Percentiles rank a stretch among this genome's conserved stretches.
These are phyloP conservation scores for Aethes cnicana DNA, from an alignment of 2,888 invertebrate species.

Conservation along the genomic window DNA sequence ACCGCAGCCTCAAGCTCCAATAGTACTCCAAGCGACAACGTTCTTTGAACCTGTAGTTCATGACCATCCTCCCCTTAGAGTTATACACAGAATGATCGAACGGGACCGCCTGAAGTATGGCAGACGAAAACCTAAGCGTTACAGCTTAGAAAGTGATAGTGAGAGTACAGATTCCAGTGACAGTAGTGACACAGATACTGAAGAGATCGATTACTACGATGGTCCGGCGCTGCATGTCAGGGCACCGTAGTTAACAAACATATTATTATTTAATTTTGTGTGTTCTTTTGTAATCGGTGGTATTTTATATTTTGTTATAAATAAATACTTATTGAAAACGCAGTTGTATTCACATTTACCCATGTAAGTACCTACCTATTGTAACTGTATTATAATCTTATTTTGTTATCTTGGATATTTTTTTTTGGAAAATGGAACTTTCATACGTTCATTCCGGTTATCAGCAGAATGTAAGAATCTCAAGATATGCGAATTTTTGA, in stretches of 20 bases:
- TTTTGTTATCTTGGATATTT: no score
- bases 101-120: no score
- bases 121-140: conserved; percentile 33
- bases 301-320: no score
- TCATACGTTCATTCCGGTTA: no score
- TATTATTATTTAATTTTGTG: not conserved
- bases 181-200: conserved; percentile 31
- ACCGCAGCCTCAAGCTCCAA: conserved; percentile 38
- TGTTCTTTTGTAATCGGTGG: no score
- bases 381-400: no score
- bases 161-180: conserved; percentile 6
- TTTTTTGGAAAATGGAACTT: no score
- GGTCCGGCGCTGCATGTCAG: conserved; percentile 36
- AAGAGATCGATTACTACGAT: conserved; percentile 39
- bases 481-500: no score
- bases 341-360: no score
- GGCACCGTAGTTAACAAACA: conserved; percentile 11
- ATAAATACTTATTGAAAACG: no score
- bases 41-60: conserved; percentile 63
- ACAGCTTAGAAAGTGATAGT: not conserved
- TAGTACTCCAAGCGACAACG: conserved; percentile 51
- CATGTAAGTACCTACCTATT: no score
- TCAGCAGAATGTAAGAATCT: no score
- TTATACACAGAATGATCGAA: conserved; percentile 49
- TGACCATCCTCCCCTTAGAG: conserved; percentile 57